Evolutionary conservation across 1,140 invertebrate species (phyloP).

Genomic region (Bombus difficillimus): DNA sequence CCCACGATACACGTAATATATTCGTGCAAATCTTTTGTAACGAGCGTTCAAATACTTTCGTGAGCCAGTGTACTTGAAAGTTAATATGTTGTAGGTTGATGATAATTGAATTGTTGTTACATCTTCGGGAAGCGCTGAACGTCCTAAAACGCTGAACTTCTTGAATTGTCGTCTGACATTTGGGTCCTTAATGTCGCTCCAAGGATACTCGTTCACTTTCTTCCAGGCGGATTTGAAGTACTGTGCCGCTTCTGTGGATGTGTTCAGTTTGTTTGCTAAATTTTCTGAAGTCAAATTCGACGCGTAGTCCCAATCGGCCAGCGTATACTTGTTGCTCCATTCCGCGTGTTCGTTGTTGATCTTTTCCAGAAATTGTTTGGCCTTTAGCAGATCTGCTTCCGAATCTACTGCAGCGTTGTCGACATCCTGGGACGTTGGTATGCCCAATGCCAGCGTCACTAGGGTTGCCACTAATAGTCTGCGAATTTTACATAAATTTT

Average conservation of each 20-base stretch:
- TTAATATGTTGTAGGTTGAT: neutral
- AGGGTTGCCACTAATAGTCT: conserved; percentile 52
- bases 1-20: too few species aligned
- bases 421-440: neutral
- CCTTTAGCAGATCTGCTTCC: conserved; percentile 68
- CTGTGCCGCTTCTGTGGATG: conserved; percentile 74
- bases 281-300: conserved; percentile 90
- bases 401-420: conserved; percentile 1
- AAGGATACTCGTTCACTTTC: conserved; percentile 86
- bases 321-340: conserved; percentile 83
- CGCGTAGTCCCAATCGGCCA: conserved; percentile 87
- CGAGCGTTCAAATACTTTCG: too few species aligned
- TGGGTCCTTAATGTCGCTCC: conserved; percentile 85
- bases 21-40: too few species aligned
- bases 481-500: neutral
- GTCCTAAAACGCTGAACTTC: conserved; percentile 86
- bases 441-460: conserved; percentile 9
- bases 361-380: conserved; percentile 84
- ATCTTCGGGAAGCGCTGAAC: conserved; percentile 87
- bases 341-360: conserved; percentile 84
- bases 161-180: conserved; percentile 87
- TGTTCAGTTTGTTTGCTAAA: conserved; percentile 83
- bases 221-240: conserved; percentile 81
- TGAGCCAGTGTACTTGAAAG: too few species aligned
- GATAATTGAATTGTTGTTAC: conserved; percentile 58